Percentiles rank a stretch among this genome's conserved stretches.
Evolutionary conservation across 92 coral and sea anemone species (phyloP).

Genomic region (Umimayanthus chanpuru): DNA sequence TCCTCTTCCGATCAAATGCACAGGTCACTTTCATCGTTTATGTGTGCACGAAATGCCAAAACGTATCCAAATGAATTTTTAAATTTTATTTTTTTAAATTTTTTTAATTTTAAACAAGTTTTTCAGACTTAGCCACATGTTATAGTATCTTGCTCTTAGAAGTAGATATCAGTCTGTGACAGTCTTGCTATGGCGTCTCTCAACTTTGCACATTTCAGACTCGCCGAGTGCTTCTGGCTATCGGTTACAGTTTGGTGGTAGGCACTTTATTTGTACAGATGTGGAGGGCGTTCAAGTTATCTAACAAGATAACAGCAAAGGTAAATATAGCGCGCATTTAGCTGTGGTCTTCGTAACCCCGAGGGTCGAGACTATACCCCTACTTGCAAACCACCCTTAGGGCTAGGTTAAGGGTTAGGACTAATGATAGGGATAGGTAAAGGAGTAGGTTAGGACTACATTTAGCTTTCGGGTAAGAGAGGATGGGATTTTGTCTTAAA

Average conservation of each 20-base stretch:
- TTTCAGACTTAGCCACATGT: no score
- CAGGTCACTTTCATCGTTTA: background rate
- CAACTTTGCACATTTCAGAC: slow-evolving; percentile 42
- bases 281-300: slow-evolving; percentile 74
- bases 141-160: background rate
- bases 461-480: no score
- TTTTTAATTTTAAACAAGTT: no score
- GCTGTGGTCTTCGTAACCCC: background rate
- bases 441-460: no score
- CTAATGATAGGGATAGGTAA: no score
- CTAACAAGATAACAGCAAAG: slow-evolving; percentile 64
- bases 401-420: no score
- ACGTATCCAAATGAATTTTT: background rate
- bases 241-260: slow-evolving; percentile 75
- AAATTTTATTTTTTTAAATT: no score
- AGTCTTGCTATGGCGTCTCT: background rate
- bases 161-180: background rate
- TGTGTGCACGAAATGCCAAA: background rate
- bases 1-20: no score
- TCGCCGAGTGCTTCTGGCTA: slow-evolving; percentile 56
- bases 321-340: slow-evolving; percentile 16
- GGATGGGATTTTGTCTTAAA: no score
- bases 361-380: no score
- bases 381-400: no score
- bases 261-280: slow-evolving; percentile 77